Evolutionary conservation across 1,140 invertebrate genomes (phyloP), one percentile per base, ranked within the genome.

Genomic region (Paralvinella palmiformis): DNA sequence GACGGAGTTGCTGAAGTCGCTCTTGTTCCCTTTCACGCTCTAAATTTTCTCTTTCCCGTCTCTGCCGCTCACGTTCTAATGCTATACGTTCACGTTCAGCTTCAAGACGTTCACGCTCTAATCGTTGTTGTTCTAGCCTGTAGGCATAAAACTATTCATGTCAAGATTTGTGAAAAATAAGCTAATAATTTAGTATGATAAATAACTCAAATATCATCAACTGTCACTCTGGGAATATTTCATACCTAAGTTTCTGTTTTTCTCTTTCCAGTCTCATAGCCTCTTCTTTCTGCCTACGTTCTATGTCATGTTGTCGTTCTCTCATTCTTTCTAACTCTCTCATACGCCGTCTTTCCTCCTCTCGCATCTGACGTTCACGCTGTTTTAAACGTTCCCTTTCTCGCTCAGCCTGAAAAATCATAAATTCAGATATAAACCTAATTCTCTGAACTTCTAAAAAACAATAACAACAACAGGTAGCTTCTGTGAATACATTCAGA

Each of bases 11-110:
- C n/a, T n/a, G n/a, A n/a, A 89, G 84, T 74, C 91, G 88, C 41
- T 92, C 74, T 73, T 94, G 91, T 66, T 91, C 83, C 69, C 88
- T 85, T 70, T 93, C 91, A 55, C 89, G 81, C 73, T 92, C 90
- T 27, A 94, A 79, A 73, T 89, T 88, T 70, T 92, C 91, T 20
- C 91, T 81, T 77, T 93, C 91, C 48, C 91, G 72, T 64, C 88
- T 86, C 73, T 91, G 89, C 36, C 89, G 82, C 74, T 92, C 90
- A 3, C 89, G 83, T 76, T 94, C 91, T 56, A 92, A 74, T 52
- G 88, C 85, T 55, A 73, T 65, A 6, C 66, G 45, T 22, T 68
- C 68, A 15, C 59, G 76, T 74, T 94, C 91, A 35, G 88, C 87
- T 73, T 89, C 73, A 27, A 74, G 20, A 33, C 68, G 88, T 72